Conservation (phyloP, 1,140 invertebrate genomes). For the Brachionus rubens region DNA sequence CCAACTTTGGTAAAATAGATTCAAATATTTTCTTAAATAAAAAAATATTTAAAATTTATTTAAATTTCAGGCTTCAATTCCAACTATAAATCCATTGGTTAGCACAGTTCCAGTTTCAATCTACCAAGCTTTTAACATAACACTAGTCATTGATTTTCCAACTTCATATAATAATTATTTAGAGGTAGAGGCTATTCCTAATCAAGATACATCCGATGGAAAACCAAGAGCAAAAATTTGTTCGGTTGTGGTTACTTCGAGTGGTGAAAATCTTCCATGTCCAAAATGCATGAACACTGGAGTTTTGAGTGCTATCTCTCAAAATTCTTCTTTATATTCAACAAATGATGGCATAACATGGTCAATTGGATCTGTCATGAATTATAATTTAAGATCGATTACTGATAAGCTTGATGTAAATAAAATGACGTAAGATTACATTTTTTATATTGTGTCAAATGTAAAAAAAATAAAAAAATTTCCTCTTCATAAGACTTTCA, state of each 20-base stretch:
- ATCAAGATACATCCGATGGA: slow-evolving; percentile 49
- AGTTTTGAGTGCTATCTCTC: background rate
- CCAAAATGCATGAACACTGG: slow-evolving; percentile 6
- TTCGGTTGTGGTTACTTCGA: slow-evolving; percentile 21
- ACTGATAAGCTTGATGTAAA: background rate
- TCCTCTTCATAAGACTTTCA: background rate
- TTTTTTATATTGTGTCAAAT: background rate
- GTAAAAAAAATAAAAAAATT: background rate
- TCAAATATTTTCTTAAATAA: background rate
- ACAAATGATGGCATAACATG: slow-evolving; percentile 6
- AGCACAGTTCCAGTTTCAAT: background rate
- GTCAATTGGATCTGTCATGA: background rate
- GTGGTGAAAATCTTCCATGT: slow-evolving; percentile 49
- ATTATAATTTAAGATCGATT: slow-evolving; percentile 8
- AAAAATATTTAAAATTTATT: background rate
- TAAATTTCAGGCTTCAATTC: background rate
- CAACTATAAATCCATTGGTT: background rate
- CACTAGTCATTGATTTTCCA: slow-evolving; percentile 13
- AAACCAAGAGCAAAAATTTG: slow-evolving; percentile 49
- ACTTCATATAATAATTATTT: background rate
- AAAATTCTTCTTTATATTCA: background rate
- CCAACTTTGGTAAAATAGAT: background rate
- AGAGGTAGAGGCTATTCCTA: slow-evolving; percentile 17
- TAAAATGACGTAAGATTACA: background rate
- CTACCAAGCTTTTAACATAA: slow-evolving; percentile 37